A percentile compares a stretch with the other conserved stretches of the same genome.
Evolutionary conservation across 2,113 vertebrate genomes (phyloP).

Genomic region (Pavo muticus): DNA sequence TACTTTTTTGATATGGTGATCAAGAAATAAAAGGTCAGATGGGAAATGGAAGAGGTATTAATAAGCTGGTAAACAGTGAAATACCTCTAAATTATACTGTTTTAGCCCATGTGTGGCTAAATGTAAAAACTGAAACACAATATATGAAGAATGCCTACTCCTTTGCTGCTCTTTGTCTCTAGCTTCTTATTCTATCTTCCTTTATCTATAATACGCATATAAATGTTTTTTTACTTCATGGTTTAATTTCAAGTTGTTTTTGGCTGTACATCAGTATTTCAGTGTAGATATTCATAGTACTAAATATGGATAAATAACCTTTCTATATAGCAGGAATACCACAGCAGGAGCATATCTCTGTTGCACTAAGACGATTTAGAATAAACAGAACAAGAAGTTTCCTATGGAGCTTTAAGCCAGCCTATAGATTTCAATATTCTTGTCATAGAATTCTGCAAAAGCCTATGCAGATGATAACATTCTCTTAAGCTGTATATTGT

Average conservation of each 20-base stretch:
- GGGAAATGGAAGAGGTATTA: neutral
- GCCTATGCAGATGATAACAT: neutral
- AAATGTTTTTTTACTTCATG: accelerated
- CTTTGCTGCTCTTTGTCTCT: neutral
- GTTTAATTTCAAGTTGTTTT: neutral
- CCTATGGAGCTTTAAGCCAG: neutral
- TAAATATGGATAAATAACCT: neutral
- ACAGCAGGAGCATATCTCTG: neutral
- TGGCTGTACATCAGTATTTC: neutral
- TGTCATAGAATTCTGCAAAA: neutral
- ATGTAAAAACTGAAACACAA: neutral
- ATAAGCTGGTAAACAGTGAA: neutral
- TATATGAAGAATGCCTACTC: neutral
- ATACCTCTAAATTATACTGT: neutral
- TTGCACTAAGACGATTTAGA: neutral
- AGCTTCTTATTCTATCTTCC: neutral
- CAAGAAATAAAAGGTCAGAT: neutral
- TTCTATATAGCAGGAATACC: neutral
- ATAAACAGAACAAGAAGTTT: neutral
- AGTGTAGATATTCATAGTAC: neutral
- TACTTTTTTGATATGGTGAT: neutral
- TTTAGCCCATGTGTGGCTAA: neutral
- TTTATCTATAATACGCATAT: neutral
- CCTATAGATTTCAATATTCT: neutral
- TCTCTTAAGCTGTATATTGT: neutral